These are phyloP conservation scores for Heliconius charithonia DNA, from an alignment of 2,888 invertebrate genomes.

Conservation along the genomic window DNA sequence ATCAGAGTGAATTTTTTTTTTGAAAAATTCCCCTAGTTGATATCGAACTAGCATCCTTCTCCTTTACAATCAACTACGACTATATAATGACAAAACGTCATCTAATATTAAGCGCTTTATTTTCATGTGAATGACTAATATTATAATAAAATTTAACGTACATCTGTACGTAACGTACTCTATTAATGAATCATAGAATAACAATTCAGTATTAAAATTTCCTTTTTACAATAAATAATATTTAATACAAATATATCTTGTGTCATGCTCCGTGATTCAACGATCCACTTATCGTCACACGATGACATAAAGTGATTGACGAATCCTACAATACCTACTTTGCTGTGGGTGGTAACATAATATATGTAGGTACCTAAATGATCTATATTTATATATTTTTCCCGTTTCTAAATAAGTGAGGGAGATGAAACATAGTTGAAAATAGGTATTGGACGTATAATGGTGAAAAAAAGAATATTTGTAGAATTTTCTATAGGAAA, in stretches of 20 bases:
- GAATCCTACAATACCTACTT: background rate
- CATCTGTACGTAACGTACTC: conserved; percentile 26
- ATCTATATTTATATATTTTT: too few species aligned
- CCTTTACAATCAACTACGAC: background rate
- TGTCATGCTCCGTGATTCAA: conserved; percentile 41
- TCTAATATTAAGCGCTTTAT: background rate
- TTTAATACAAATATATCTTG: conserved; percentile 21
- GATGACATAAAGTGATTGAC: background rate
- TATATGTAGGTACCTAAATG: background rate
- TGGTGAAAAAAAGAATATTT: too few species aligned
- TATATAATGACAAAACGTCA: background rate
- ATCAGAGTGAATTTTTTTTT: too few species aligned
- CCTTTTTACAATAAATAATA: conserved; percentile 34
- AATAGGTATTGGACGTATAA: too few species aligned
- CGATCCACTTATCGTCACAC: background rate
- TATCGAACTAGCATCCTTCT: background rate
- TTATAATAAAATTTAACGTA: conserved; percentile 10
- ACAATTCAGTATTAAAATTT: conserved; percentile 39
- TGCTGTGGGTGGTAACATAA: background rate
- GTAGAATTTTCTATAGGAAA: background rate
- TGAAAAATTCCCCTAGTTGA: background rate
- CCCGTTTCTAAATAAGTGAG: too few species aligned
- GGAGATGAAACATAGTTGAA: too few species aligned
- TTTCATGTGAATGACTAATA: background rate
- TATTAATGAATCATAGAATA: conserved; percentile 31